A percentile compares a stretch with the other conserved stretches of the same genome.
phyloP scores from a whole-genome alignment of 2,797 vertebrate genomes.

The Erithacus rubecula region DNA sequence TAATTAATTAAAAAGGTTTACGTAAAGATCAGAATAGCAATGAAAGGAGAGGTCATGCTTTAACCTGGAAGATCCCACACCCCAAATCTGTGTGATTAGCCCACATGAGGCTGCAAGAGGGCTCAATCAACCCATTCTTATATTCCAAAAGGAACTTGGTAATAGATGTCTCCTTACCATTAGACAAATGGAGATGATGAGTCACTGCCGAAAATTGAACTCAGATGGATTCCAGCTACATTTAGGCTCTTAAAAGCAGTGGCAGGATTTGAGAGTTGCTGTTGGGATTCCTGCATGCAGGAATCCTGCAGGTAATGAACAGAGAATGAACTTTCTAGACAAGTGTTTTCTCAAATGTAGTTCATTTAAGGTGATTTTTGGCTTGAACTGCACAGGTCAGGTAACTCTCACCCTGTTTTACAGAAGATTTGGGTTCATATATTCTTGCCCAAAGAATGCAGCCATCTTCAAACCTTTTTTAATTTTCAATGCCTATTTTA shows the following conservation, averaged over 20 bases:
- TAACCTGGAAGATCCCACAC: background rate
- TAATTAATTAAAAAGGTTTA: background rate
- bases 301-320: background rate
- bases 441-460: background rate
- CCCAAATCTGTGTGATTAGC: background rate
- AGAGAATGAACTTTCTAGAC: background rate
- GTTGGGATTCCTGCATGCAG: background rate
- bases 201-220: background rate
- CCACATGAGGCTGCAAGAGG: background rate
- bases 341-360: background rate
- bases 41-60: background rate
- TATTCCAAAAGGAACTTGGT: background rate
- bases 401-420: background rate
- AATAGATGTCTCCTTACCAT: background rate
- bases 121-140: background rate
- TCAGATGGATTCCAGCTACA: background rate
- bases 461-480: background rate
- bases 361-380: background rate
- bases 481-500: background rate
- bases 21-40: background rate
- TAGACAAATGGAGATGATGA: background rate
- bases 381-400: background rate
- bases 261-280: background rate
- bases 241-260: background rate
- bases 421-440: accelerated